A percentile compares a stretch with the other conserved stretches of the same genome.
Evolutionary conservation across 2,113 vertebrate species (phyloP).

Genomic region (Sphaerodactylus townsendi): DNA sequence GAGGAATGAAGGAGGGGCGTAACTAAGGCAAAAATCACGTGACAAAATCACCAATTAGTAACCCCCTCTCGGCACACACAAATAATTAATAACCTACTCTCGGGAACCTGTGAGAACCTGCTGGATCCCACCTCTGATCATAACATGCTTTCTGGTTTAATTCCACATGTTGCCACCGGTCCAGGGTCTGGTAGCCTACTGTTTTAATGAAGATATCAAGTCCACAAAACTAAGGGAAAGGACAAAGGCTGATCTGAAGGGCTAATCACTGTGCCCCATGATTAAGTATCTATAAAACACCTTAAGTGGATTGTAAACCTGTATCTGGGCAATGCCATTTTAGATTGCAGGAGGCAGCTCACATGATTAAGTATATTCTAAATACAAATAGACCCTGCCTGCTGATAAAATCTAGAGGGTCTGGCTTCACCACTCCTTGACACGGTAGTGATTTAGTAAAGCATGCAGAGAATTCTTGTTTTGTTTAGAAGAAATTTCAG

Average conservation of each 20-base stretch:
- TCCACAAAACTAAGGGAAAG: conserved; percentile 14
- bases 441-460: neutral
- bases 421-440: neutral
- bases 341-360: neutral
- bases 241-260: neutral
- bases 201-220: neutral
- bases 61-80: too few relatives aligned
- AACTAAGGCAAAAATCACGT: too few relatives aligned
- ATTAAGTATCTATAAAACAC: neutral
- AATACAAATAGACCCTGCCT: neutral
- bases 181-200: neutral
- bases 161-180: neutral
- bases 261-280: neutral
- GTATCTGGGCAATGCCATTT: neutral
- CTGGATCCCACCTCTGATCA: too few relatives aligned
- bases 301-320: neutral
- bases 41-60: too few relatives aligned
- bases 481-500: neutral
- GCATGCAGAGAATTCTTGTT: neutral
- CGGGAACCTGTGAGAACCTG: too few relatives aligned
- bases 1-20: too few relatives aligned
- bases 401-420: neutral
- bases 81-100: too few relatives aligned
- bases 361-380: neutral
- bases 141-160: accelerated